phyloP scores from a whole-genome alignment of 2,113 vertebrate genomes.

The Theristicus caerulescens region DNA sequence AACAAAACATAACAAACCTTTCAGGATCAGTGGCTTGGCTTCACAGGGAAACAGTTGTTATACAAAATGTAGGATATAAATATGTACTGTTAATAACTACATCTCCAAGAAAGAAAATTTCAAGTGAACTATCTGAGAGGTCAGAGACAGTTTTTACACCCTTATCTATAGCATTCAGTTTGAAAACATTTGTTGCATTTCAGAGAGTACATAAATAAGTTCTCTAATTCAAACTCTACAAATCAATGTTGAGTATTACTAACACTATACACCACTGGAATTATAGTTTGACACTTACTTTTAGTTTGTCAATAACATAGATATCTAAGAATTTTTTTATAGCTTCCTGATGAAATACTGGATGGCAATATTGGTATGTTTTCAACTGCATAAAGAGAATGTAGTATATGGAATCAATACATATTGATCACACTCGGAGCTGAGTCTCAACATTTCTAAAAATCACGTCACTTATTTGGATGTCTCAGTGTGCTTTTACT shows the following conservation, averaged over 20 bases:
- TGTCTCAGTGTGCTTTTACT: not conserved
- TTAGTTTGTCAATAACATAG: slow-evolving; percentile 31
- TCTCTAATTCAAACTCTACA: slow-evolving; percentile 31
- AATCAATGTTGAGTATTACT: slow-evolving; percentile 37
- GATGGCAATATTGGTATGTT: not conserved
- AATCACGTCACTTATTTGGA: slow-evolving; percentile 13
- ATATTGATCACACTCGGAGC: slow-evolving; percentile 10
- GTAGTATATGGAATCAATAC: slow-evolving; percentile 23
- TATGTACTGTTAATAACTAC: not conserved
- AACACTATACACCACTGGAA: not conserved
- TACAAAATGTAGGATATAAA: not conserved
- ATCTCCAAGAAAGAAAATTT: not conserved
- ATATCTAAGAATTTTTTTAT: slow-evolving; percentile 33
- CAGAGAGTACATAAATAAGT: slow-evolving; percentile 5
- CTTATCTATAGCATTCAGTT: not conserved
- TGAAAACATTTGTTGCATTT: slow-evolving; percentile 20
- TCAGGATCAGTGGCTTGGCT: not conserved
- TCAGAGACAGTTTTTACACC: not conserved
- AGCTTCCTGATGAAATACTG: slow-evolving; percentile 48
- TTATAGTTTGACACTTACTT: slow-evolving; percentile 26
- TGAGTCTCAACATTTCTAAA: slow-evolving; percentile 21
- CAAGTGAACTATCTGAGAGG: not conserved
- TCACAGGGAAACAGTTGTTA: not conserved
- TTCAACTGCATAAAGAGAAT: slow-evolving; percentile 33
- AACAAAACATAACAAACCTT: slow-evolving; percentile 31